phyloP scores from a whole-genome alignment of 1,140 invertebrate genomes.

The Elymnias hypermnestra region DNA sequence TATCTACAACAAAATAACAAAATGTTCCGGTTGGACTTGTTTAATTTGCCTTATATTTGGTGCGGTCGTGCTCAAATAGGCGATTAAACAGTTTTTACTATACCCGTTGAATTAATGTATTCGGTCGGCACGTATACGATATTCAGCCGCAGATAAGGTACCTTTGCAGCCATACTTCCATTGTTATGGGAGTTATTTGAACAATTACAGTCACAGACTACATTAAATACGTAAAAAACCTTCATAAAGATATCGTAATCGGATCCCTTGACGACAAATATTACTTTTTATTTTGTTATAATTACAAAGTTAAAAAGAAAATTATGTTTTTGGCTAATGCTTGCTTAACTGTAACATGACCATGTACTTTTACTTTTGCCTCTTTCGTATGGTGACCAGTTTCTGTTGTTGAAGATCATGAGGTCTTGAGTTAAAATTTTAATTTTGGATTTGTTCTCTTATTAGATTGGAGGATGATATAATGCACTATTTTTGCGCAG shows the following conservation, averaged over 20 bases:
- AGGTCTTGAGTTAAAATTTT: too few relatives aligned
- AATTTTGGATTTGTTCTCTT: too few relatives aligned
- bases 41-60: conserved; percentile 14
- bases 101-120: conserved; percentile 6
- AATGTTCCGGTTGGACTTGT: conserved; percentile 6
- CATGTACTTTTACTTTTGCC: too few relatives aligned
- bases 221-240: conserved; percentile 6
- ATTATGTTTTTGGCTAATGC: too few relatives aligned
- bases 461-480: too few relatives aligned
- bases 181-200: conserved; percentile 11
- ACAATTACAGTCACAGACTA: conserved; percentile 7
- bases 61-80: conserved; percentile 12
- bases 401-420: too few relatives aligned
- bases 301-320: too few relatives aligned
- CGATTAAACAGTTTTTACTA: conserved; percentile 10
- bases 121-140: conserved; percentile 13
- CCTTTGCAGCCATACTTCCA: conserved; percentile 5
- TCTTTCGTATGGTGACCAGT: too few relatives aligned
- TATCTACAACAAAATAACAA: not conserved
- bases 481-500: too few relatives aligned
- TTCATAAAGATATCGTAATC: conserved; percentile 9
- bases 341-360: too few relatives aligned
- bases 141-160: conserved; percentile 14
- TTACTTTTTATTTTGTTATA: not conserved
- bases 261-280: not conserved